Conservation (phyloP, 2,888 invertebrate genomes). For the Cheilosia urbana region DNA sequence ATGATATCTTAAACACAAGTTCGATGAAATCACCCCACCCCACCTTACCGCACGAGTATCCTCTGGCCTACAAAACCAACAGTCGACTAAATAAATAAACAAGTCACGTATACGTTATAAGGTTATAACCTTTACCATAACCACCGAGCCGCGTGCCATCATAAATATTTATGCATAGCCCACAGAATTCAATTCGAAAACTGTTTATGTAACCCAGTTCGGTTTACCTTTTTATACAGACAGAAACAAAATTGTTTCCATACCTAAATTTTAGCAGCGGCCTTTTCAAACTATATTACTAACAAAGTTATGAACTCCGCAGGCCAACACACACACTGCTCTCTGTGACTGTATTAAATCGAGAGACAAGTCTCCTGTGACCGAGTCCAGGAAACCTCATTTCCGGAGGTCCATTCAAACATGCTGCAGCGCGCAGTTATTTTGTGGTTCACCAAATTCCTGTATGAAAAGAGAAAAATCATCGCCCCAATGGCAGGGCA, state of each 20-base stretch:
- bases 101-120: too few relatives aligned
- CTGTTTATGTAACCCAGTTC: background rate
- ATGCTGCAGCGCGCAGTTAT: slow-evolving; percentile 56
- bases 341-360: background rate
- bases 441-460: slow-evolving; percentile 72
- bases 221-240: background rate
- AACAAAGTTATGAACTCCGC: background rate
- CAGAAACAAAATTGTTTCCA: background rate
- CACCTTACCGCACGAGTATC: too few relatives aligned
- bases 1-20: too few relatives aligned
- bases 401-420: slow-evolving; percentile 52
- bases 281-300: background rate
- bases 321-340: background rate
- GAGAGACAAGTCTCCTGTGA: slow-evolving; percentile 35
- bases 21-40: too few relatives aligned
- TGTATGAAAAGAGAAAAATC: slow-evolving; percentile 47
- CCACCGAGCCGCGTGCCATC: too few relatives aligned
- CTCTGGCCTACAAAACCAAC: too few relatives aligned
- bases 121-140: too few relatives aligned
- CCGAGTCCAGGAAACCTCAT: slow-evolving; percentile 31
- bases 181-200: background rate
- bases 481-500: slow-evolving; percentile 13
- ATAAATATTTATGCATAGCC: background rate
- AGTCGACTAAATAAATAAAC: too few relatives aligned
- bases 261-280: background rate